Percentiles rank a stretch among this genome's conserved stretches.
Conservation (phyloP, 2,888 invertebrate genomes). For the Callinectes sapidus region DNA sequence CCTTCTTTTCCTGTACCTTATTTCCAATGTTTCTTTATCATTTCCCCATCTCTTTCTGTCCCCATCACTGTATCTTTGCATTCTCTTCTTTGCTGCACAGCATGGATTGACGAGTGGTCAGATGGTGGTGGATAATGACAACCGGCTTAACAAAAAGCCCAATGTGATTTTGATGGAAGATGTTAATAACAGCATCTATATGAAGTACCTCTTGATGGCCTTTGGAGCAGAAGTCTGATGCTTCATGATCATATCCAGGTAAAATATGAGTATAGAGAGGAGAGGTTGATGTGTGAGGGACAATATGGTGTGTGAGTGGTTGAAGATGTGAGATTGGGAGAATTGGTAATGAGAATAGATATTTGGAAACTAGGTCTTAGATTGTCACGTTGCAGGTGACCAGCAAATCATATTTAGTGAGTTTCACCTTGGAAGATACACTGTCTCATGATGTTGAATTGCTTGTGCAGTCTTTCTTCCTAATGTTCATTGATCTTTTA, state of each 20-base stretch:
- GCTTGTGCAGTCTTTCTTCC: too few species aligned
- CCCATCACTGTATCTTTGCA: background rate
- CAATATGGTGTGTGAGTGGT: too few species aligned
- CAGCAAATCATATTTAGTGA: too few species aligned
- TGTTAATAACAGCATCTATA: background rate
- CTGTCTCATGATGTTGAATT: too few species aligned
- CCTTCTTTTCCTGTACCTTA: too few species aligned
- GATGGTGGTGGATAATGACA: background rate
- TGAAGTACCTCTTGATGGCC: background rate
- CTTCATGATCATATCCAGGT: background rate
- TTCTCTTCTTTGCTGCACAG: background rate
- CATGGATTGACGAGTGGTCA: background rate
- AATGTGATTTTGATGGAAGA: background rate
- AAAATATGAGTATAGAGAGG: background rate
- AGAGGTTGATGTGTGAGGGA: background rate
- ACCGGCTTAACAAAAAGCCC: background rate
- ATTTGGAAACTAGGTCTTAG: too few species aligned
- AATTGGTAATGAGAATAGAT: too few species aligned
- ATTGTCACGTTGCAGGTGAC: too few species aligned
- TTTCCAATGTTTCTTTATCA: background rate
- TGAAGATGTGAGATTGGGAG: too few species aligned
- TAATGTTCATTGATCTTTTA: too few species aligned
- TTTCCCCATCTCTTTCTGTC: background rate
- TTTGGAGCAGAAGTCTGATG: background rate
- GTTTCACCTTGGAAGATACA: too few species aligned